Conservation (phyloP, 2,888 invertebrate species). For the Aleiodes testaceus region DNA sequence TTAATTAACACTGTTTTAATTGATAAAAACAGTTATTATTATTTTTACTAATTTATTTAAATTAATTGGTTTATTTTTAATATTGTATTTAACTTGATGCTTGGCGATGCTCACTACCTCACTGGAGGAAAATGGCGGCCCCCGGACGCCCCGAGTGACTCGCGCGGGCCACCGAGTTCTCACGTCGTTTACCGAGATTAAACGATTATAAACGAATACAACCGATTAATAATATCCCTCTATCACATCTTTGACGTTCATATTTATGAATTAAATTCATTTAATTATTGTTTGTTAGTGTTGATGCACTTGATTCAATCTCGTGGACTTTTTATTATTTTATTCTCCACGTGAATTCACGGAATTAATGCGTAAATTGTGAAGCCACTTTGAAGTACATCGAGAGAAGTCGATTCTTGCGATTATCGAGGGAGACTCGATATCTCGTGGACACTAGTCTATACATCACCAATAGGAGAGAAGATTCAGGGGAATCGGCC, state of each 20-base stretch:
- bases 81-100: conserved; percentile 50
- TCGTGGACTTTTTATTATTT: no score
- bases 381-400: no score
- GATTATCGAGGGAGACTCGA: background rate
- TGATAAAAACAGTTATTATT: no score
- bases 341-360: no score
- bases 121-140: conserved; percentile 71
- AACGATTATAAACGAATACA: conserved; percentile 30
- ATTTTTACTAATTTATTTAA: background rate
- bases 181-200: conserved; percentile 58
- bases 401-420: no score
- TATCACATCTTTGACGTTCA: no score
- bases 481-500: background rate
- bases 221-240: no score
- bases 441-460: background rate
- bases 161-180: conserved; percentile 68
- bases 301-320: no score
- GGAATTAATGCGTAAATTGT: no score
- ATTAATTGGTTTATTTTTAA: background rate
- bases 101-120: conserved; percentile 68
- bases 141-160: conserved; percentile 63
- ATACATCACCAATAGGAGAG: background rate
- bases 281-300: no score
- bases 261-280: no score
- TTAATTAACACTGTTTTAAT: no score